phyloP scores from a whole-genome alignment of 30 jellyfish, hydroid and myxozoan genomes.

The Morbakka virulenta region DNA sequence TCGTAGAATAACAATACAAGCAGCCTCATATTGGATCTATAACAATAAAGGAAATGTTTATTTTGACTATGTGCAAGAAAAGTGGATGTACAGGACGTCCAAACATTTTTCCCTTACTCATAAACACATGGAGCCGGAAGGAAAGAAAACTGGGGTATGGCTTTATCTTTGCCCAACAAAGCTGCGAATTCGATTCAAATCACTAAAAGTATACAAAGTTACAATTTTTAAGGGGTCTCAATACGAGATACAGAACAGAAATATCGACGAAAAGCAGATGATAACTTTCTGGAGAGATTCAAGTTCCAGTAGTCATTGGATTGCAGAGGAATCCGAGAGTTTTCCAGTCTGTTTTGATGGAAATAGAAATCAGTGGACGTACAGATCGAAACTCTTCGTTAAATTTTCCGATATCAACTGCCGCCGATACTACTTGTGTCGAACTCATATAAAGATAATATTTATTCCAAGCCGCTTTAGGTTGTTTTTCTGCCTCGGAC shows the following conservation, averaged over 20 bases:
- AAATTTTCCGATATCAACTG: not conserved
- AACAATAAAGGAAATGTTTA: not conserved
- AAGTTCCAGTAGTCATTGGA: not conserved
- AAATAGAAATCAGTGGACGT: not conserved
- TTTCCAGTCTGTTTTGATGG: not conserved
- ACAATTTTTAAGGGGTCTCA: not conserved
- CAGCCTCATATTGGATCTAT: not conserved
- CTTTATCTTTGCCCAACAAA: not conserved
- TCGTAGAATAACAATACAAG: too few relatives aligned
- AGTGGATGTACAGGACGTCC: not conserved
- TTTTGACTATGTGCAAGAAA: not conserved
- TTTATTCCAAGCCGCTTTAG: not conserved
- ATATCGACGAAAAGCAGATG: not conserved
- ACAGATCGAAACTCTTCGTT: not conserved
- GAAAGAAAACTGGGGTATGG: not conserved
- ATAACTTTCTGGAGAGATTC: not conserved
- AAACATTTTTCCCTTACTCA: too few relatives aligned
- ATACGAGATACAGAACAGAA: not conserved
- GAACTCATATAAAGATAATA: not conserved
- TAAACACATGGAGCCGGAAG: not conserved
- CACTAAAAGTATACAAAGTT: not conserved
- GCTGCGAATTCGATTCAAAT: not conserved
- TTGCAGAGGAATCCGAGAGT: not conserved
- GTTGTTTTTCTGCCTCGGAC: not conserved
- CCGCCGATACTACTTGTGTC: not conserved